Evolutionary conservation across 2,888 invertebrate genomes (phyloP).

Genomic region (Diarsia mendica): DNA sequence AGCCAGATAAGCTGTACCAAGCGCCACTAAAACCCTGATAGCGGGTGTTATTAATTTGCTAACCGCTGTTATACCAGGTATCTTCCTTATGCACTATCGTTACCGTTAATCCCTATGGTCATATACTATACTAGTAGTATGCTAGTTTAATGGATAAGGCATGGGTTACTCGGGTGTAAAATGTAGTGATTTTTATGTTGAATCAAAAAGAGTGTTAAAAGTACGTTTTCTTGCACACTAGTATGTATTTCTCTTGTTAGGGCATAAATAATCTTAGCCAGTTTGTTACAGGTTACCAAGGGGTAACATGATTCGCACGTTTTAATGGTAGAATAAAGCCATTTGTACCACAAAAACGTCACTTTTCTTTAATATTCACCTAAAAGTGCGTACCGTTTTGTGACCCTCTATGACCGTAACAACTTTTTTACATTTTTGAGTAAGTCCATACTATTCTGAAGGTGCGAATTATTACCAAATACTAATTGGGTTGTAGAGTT

Average conservation of each 20-base stretch:
- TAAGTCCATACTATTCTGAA: too few species aligned
- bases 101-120: conserved; percentile 37
- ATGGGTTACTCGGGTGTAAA: background rate
- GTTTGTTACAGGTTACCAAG: too few species aligned
- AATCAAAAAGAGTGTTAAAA: background rate
- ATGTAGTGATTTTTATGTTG: background rate
- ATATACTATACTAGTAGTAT: background rate
- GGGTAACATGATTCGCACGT: too few species aligned
- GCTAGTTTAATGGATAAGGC: conserved; percentile 23
- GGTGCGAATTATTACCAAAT: too few species aligned
- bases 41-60: conserved; percentile 58
- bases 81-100: conserved; percentile 54
- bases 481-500: too few species aligned
- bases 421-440: too few species aligned
- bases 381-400: too few species aligned
- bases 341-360: too few species aligned
- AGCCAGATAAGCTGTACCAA: conserved; percentile 63
- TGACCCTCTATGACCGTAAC: too few species aligned
- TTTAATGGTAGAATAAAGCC: too few species aligned
- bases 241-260: background rate
- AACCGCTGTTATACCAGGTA: conserved; percentile 45
- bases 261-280: background rate
- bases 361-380: too few species aligned
- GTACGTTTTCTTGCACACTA: background rate
- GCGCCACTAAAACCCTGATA: conserved; percentile 58